phyloP scores from a whole-genome alignment of 2,797 vertebrate genomes.

The Paguma larvata region DNA sequence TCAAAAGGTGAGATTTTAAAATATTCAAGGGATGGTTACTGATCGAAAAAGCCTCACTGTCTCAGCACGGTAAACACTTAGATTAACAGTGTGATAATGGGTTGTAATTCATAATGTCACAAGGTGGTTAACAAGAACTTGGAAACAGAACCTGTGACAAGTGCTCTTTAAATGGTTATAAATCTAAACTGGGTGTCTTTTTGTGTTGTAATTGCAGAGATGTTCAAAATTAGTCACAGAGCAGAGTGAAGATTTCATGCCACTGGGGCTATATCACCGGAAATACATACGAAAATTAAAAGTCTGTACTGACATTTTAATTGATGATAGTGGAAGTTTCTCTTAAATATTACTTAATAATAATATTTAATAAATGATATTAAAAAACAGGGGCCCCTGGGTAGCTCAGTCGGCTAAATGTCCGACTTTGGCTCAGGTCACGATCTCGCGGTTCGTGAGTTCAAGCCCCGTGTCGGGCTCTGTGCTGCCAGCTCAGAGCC shows the following conservation, averaged over 20 bases:
- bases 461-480: no score
- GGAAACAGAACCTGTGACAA: constrained; percentile 79
- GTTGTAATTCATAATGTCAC: constrained; percentile 81
- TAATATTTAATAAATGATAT: no score
- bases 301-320: neutral
- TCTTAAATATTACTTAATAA: no score
- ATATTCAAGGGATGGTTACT: constrained; percentile 10
- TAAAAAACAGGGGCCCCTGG: no score
- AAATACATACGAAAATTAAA: neutral
- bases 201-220: neutral
- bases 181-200: constrained; percentile 19
- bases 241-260: neutral
- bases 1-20: neutral
- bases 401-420: no score
- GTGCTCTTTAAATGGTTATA: constrained; percentile 72
- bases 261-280: neutral
- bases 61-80: constrained; percentile 86
- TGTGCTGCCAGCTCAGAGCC: no score
- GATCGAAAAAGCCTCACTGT: constrained; percentile 86
- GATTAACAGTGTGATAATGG: constrained; percentile 86
- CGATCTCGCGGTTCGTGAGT: no score
- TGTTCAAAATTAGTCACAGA: neutral
- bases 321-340: neutral
- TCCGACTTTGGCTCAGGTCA: no score
- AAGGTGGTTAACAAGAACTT: constrained; percentile 78